A percentile compares a stretch with the other conserved stretches of the same genome.
phyloP scores from a whole-genome alignment of 2,113 vertebrate species.

The Taxidea taxus region DNA sequence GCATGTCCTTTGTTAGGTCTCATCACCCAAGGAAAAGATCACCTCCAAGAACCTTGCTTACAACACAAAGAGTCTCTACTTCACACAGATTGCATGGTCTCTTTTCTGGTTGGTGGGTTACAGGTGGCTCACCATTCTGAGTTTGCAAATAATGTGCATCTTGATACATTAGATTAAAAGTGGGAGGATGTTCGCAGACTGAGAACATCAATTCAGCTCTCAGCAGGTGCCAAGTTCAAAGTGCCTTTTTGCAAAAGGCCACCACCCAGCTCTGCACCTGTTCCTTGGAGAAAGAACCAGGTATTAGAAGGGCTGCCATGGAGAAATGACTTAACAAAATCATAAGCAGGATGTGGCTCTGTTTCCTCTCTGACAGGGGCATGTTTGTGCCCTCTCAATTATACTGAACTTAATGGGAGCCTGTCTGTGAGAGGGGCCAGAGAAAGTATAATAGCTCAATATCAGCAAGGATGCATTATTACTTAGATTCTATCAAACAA shows the following conservation, averaged over 20 bases:
- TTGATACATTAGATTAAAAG: slow-evolving; percentile 6
- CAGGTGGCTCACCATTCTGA: neutral
- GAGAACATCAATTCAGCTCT: neutral
- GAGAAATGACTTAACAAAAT: neutral
- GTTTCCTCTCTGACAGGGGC: neutral
- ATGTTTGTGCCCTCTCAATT: neutral
- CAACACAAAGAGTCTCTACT: neutral
- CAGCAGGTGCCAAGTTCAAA: neutral
- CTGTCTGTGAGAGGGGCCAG: neutral
- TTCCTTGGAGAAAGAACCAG: neutral
- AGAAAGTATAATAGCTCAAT: neutral
- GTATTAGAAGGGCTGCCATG: neutral
- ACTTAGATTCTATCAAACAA: neutral
- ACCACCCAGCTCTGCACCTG: neutral
- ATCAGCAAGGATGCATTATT: neutral
- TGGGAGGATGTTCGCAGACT: neutral
- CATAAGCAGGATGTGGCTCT: neutral
- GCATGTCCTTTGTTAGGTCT: neutral
- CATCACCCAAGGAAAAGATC: neutral
- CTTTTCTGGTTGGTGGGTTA: neutral
- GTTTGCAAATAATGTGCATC: neutral
- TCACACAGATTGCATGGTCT: neutral
- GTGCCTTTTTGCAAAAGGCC: neutral
- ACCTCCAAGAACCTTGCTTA: neutral
- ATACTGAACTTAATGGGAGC: neutral